Evolutionary conservation across 2,113 vertebrate species (phyloP), one percentile per base, ranked within the genome.

Genomic region (Cervus canadensis): DNA sequence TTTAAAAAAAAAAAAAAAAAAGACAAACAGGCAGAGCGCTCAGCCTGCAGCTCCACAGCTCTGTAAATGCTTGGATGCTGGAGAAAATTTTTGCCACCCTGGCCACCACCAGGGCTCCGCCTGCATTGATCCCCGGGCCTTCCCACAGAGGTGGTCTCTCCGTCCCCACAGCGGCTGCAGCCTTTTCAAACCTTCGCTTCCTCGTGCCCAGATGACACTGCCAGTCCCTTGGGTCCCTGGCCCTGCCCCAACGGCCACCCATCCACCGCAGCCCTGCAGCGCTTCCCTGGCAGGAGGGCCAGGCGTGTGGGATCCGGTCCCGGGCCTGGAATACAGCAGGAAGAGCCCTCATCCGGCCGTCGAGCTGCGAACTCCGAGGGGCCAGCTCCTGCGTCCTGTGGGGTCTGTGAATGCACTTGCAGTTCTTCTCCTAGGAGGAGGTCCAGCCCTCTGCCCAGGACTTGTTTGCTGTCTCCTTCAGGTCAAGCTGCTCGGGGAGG

Each of bases 261-360:
- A 74, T 25, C 45, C 33, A 28, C 4, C 0, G 0, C 40, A 56
- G 3, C 52, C n/a, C 23, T 23, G 89, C 7, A 43, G 8, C 5
- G 8, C 50, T 59, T 64, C 30, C 43, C 36, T 3, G 14, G 89
- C 30, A 85, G 67, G n/a, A 57, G 60, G 52, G n/a, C n/a, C 85
- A 79, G 89, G 43, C 23, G 15, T 11, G 30, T 57, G 57, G 64
- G 60, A 86, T 30, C 94, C 57, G 57, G 76, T 25, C 52, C 26
- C 0, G 0, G 60, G 28, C 48, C 82, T 12, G 28, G 43, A 15
- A 23, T 40, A 64, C 16, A 16, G 36, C 30, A 52, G 67, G 67
- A 87, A 85, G 2, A 71, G 90, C n/a, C 14, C 84, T 50, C 0
- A 0, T 9, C 50, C 21, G 36, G 88, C 50, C 17, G 15, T 6